phyloP scores from a whole-genome alignment of 2,113 vertebrate genomes.

The Probosciger aterrimus region DNA sequence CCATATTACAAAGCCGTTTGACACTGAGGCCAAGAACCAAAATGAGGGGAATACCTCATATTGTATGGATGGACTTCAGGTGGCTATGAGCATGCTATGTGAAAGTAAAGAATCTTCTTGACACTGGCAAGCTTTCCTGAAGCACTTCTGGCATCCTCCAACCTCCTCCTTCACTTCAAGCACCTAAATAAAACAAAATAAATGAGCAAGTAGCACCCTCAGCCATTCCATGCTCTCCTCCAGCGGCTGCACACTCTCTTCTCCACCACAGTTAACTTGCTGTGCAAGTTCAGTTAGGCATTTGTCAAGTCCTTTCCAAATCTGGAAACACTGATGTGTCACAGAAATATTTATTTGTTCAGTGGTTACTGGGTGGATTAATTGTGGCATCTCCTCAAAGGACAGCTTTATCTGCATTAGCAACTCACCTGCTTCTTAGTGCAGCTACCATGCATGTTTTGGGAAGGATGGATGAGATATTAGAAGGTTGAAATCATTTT shows the following conservation, averaged over 20 bases:
- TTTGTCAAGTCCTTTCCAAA: constrained; percentile 34
- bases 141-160: neutral
- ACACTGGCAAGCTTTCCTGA: neutral
- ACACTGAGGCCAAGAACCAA: neutral
- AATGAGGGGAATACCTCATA: neutral
- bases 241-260: neutral
- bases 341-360: neutral
- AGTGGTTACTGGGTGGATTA: neutral
- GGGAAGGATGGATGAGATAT: neutral
- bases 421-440: constrained; percentile 2
- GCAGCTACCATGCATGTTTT: neutral
- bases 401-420: constrained; percentile 27
- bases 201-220: neutral
- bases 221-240: neutral
- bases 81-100: neutral
- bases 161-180: neutral
- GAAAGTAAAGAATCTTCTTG: neutral
- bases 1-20: neutral
- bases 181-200: neutral
- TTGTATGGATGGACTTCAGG: neutral
- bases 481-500: neutral
- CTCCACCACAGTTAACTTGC: neutral
- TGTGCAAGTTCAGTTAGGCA: neutral
- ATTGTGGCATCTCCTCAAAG: neutral
- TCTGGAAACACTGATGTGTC: constrained; percentile 3